Base-by-base conservation (phyloP, 2,888 invertebrate species). In the Erannis defoliaria region DNA sequence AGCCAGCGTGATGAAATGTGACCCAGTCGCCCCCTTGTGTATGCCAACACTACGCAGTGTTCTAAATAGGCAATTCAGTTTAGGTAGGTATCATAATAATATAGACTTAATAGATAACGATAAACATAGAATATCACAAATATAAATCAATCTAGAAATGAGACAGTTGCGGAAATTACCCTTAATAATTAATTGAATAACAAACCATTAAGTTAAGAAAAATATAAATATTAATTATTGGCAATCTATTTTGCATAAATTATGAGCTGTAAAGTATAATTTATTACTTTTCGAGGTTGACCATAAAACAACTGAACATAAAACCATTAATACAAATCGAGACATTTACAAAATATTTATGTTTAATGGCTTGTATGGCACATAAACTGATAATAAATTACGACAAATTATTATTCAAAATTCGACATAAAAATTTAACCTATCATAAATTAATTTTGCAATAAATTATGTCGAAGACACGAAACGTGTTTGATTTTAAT, bases 371-470 rank as follows among this genome's bases (percentile, higher is more conserved):
- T 53, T 29, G 40, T 56, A 33, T 62, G 46, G 46, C 62, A 62
- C 56, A 56, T 56, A 62, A 62, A 26, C 48, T 43, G 45, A 42
- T 56, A 40, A 55, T 61, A 62, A 56, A 62, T 62, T 33, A 62
- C 46, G 12, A 55, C 57, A 66, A 74, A 83, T 83, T 78, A 82
- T 80, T 81, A 83, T 84, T 80, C 77, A 78, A 76, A 72, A 78
- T 72, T 65, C 70, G 72, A 76, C 76, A 81, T 79, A 79, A 77
- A 80, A 80, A 80, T 67, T 75, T 75, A 74, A 73, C 76, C 76
- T 64, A 65, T 70, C 66, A 84, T 84, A 84, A 84, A 84, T 83
- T 78, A 78, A 75, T 77, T 77, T 78, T 71, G 76, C 73, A 74
- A 79, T 84, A 83, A 81, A 82, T 80, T 77, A 76, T 75, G 75